A percentile compares a stretch with the other conserved stretches of the same genome.
Conservation (phyloP, 2,113 vertebrate species). For the Zapornia atra region DNA sequence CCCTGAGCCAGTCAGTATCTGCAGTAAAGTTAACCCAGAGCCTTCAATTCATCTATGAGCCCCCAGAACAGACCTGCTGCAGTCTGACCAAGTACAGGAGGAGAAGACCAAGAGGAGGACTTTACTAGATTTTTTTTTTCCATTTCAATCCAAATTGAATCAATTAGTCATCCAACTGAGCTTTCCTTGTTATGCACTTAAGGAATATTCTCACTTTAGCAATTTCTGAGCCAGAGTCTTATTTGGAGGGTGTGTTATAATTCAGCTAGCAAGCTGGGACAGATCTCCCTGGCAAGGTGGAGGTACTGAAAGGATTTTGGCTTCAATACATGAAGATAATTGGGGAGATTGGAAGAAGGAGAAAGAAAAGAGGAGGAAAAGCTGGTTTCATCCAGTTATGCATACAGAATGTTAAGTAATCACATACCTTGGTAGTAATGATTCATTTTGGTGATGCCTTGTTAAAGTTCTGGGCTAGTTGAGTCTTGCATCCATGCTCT, state of each 20-base stretch:
- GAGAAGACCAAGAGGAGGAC: background rate
- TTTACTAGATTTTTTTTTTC: background rate
- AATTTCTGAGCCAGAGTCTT: constrained; percentile 15
- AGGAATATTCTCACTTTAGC: background rate
- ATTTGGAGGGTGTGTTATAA: constrained; percentile 48
- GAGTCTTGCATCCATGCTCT: constrained; percentile 13
- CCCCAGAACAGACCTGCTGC: background rate
- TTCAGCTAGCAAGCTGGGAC: constrained; percentile 39
- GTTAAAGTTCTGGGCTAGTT: constrained; percentile 29
- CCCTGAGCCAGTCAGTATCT: background rate
- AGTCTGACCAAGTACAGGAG: background rate
- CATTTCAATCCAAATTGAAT: background rate
- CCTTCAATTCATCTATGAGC: background rate
- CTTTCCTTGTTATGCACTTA: background rate
- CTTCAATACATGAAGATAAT: constrained; percentile 4
- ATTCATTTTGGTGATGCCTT: constrained; percentile 41
- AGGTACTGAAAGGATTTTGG: constrained; percentile 50
- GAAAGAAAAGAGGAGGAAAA: background rate
- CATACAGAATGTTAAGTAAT: constrained; percentile 19
- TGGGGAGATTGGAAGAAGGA: background rate
- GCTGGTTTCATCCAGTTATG: constrained; percentile 32
- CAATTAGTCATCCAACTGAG: background rate
- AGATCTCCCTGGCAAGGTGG: constrained; percentile 12
- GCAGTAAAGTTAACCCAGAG: background rate
- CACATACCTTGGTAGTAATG: constrained; percentile 21